Base-by-base conservation (phyloP, 2,888 invertebrate genomes). In the Spatulosminthurus flaviceps region DNA sequence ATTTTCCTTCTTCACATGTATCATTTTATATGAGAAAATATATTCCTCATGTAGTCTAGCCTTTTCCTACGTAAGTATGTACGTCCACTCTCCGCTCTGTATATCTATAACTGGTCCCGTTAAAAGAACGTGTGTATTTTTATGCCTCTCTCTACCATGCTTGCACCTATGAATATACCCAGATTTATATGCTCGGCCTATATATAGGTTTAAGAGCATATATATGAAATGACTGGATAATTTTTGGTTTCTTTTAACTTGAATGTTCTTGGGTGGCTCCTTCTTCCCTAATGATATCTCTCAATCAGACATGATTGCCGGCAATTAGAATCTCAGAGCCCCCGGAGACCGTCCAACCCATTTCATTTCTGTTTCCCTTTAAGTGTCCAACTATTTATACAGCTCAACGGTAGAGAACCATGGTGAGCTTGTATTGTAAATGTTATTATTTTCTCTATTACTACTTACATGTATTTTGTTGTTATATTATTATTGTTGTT, bases 251-350 rank as follows among this genome's bases (percentile, higher is more conserved):
- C 51, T 19, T 43, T 0, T 60, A 19, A 21, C 43, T 77, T 77
- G 22, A 42, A 72, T 79, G 67, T 69, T 70, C 79, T 75, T 79
- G 79, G 79, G 79, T 79, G 79, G 79, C 67, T 67, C 74, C 69
- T 66, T 60, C 42, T 72, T 24, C 64, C 79, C 79, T 79, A 79
- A 79, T 79, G 75, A 79, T 79, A 79, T 79, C 77, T 79, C 81
- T 81, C 81, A 81, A 81, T 81, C 81, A 81, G 79, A 79, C 79
- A 42, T 72, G 75, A 81, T 79, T 81, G 75, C 77, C 66, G 75
- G 77, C 78, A 78, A 80, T 78, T 80, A 80, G 70, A 78, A 78
- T 73, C 71, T 74, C 64, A 64, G 74, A n/a, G n/a, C n/a, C n/a
- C 74, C 74, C 41, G 28, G 34, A 74, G 74, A 64, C 64, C 74